phyloP scores from a whole-genome alignment of 2,797 vertebrate species.

The Parauchenoglanis punctatus region DNA sequence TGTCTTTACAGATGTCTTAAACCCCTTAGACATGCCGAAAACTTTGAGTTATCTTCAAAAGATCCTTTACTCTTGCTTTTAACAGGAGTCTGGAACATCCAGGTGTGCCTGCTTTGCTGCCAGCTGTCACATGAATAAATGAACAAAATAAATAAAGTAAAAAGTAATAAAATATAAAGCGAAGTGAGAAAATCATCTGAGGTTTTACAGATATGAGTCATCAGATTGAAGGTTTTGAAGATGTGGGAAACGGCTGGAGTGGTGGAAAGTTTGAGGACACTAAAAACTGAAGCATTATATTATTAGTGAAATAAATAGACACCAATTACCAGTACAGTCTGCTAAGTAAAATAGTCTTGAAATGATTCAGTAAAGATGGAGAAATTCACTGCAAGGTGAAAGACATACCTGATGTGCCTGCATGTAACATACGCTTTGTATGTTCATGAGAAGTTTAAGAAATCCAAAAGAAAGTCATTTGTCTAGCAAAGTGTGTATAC shows the following conservation, averaged over 20 bases:
- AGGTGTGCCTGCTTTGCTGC: conserved; percentile 12
- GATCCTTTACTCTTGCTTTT: conserved; percentile 23
- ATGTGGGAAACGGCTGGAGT: not conserved
- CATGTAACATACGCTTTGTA: not conserved
- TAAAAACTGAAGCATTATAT: not conserved
- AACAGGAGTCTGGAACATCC: conserved; percentile 34
- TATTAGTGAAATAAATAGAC: not conserved
- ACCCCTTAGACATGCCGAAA: not conserved
- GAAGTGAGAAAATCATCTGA: not conserved
- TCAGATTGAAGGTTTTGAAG: not conserved
- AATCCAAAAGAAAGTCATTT: not conserved
- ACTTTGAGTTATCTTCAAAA: conserved; percentile 25
- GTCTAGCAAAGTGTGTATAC: not conserved
- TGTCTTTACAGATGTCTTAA: conserved; percentile 15
- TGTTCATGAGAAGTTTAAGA: not conserved
- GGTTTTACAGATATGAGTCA: not conserved
- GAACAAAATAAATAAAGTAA: conserved; percentile 30
- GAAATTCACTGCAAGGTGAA: not conserved
- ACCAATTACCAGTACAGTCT: not conserved
- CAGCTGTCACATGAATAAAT: conserved; percentile 37
- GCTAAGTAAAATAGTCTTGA: not conserved
- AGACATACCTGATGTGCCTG: not conserved
- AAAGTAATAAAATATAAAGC: conserved; percentile 15
- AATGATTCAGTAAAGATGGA: not conserved
- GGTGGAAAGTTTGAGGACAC: not conserved